Evolutionary conservation across 2,113 vertebrate genomes (phyloP).

Genomic region (Odontesthes bonariensis): DNA sequence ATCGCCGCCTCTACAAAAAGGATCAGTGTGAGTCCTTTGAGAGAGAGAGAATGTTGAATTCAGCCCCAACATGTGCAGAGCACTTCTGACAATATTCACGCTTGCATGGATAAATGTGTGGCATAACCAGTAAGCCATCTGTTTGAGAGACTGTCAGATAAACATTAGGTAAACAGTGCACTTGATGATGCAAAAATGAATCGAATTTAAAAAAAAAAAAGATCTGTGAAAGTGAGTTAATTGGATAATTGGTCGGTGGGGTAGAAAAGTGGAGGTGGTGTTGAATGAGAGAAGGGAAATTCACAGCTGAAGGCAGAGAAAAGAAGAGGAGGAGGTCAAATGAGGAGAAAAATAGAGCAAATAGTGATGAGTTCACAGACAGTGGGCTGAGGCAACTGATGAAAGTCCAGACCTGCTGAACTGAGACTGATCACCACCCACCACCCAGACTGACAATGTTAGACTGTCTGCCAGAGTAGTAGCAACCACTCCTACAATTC

Average conservation of each 20-base stretch:
- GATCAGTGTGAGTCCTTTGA: conserved; percentile 57
- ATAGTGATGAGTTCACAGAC: background rate
- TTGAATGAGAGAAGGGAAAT: conserved; percentile 2
- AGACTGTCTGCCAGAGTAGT: no score
- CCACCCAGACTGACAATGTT: background rate
- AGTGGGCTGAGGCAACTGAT: conserved; percentile 12
- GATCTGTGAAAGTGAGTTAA: conserved; percentile 23
- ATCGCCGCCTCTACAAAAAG: conserved; percentile 48
- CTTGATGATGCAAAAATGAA: conserved; percentile 17
- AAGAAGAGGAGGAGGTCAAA: background rate
- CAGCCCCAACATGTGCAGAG: conserved; percentile 46
- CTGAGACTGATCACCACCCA: conserved; percentile 3
- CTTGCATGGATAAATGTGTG: conserved; percentile 61
- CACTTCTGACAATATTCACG: conserved; percentile 54
- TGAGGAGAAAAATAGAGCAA: background rate
- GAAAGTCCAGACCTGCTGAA: conserved; percentile 11
- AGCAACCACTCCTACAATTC: no score
- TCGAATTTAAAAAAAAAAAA: conserved; percentile 38
- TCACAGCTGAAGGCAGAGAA: background rate
- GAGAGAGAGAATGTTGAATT: conserved; percentile 43
- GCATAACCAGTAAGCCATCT: conserved; percentile 64
- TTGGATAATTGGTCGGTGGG: conserved; percentile 43
- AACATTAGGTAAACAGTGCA: conserved; percentile 45
- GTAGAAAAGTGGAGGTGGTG: conserved; percentile 23
- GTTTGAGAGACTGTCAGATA: conserved; percentile 52